Percentiles rank a stretch among this genome's conserved stretches.
These are phyloP conservation scores for Andrena hattorfiana DNA, from an alignment of 2,888 invertebrate genomes.

Conservation along the genomic window DNA sequence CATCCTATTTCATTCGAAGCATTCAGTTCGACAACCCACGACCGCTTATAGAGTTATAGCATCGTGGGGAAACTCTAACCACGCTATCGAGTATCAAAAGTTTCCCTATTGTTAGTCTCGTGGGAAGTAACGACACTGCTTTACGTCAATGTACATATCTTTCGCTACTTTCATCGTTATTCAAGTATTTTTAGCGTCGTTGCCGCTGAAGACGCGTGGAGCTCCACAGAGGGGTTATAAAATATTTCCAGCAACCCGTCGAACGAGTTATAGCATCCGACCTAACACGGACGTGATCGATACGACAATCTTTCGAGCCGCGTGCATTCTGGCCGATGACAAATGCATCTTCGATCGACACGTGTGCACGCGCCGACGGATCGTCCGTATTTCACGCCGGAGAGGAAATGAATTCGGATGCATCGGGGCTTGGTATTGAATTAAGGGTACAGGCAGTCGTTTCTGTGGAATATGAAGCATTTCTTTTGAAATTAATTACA, in stretches of 20 bases:
- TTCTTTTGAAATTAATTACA: no score
- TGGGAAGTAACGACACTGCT: no score
- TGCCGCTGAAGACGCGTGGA: not conserved
- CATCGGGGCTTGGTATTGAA: conserved; percentile 20
- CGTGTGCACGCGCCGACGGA: not conserved
- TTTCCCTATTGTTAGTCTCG: no score
- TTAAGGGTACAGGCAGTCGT: conserved; percentile 3
- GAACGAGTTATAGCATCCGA: not conserved
- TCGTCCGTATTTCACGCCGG: conserved; percentile 24
- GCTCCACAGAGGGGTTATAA: not conserved
- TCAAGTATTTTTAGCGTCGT: not conserved
- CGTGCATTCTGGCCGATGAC: conserved; percentile 1
- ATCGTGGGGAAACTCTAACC: no score
- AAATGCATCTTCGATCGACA: conserved; percentile 5
- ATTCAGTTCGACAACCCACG: no score
- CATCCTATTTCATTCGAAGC: no score
- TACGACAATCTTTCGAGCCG: conserved; percentile 14
- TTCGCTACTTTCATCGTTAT: not conserved
- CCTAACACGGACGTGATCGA: not conserved
- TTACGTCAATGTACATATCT: no score
- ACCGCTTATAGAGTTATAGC: no score
- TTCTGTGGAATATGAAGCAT: no score
- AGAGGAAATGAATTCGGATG: conserved; percentile 30
- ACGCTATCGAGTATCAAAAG: no score
- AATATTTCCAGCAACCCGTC: not conserved